Percentiles rank a stretch among this genome's conserved stretches.
Evolutionary conservation across 2,797 vertebrate species (phyloP).

Genomic region (Dallia pectoralis): DNA sequence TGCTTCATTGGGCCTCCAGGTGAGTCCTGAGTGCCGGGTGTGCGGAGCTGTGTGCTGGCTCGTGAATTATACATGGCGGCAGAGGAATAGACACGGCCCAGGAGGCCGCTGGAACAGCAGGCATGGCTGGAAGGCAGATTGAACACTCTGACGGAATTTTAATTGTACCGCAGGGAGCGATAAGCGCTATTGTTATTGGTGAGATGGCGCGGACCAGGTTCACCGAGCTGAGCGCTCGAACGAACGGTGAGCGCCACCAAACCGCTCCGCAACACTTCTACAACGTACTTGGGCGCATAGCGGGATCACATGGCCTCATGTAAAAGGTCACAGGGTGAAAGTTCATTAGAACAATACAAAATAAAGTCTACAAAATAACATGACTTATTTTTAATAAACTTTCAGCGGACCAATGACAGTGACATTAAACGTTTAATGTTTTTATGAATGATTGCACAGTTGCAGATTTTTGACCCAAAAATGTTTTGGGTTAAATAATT

Average conservation of each 20-base stretch:
- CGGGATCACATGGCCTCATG: slow-evolving; percentile 19
- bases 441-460: too few species aligned
- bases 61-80: slow-evolving; percentile 78
- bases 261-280: slow-evolving; percentile 33
- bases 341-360: slow-evolving; percentile 20
- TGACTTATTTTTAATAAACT: slow-evolving; percentile 16
- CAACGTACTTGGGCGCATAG: slow-evolving; percentile 23
- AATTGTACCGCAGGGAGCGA: slow-evolving; percentile 76
- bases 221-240: slow-evolving; percentile 54
- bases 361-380: slow-evolving; percentile 42
- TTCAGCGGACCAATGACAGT: slow-evolving; percentile 30
- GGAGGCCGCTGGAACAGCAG: slow-evolving; percentile 75
- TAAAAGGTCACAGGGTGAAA: slow-evolving; percentile 33
- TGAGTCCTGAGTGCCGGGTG: slow-evolving; percentile 56
- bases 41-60: slow-evolving; percentile 64
- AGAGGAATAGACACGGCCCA: slow-evolving; percentile 72
- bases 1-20: slow-evolving; percentile 70
- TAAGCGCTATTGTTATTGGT: slow-evolving; percentile 77
- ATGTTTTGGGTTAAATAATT: too few species aligned
- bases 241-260: slow-evolving; percentile 51
- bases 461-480: too few species aligned
- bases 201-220: slow-evolving; percentile 62
- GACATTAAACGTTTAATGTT: not conserved
- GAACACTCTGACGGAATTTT: slow-evolving; percentile 77
- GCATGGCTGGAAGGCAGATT: slow-evolving; percentile 76